Conservation (phyloP, 2,113 vertebrate genomes). For the Spea bombifrons region DNA sequence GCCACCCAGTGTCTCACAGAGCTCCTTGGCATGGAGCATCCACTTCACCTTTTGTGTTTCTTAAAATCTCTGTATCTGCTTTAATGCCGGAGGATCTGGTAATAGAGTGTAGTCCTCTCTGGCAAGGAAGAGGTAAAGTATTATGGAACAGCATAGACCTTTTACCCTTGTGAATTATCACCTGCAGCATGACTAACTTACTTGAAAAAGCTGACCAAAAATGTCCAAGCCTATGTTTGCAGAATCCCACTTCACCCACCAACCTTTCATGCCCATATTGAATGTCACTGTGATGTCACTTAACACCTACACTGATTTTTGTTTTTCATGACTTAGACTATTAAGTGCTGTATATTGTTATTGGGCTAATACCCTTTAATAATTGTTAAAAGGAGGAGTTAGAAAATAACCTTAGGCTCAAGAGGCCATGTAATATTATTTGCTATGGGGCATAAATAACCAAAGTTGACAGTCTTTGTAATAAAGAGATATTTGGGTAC, state of each 20-base stretch:
- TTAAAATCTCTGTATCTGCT: not conserved
- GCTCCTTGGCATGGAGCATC: constrained; percentile 29
- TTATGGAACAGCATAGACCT: not conserved
- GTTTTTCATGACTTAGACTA: not conserved
- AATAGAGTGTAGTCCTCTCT: not conserved
- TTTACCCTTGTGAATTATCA: constrained; percentile 19
- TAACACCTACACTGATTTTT: not conserved
- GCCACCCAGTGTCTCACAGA: constrained; percentile 25
- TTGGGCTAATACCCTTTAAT: too few species aligned
- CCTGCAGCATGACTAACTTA: constrained; percentile 39
- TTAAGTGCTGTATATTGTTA: not conserved
- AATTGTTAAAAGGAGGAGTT: too few species aligned
- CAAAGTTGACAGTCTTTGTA: too few species aligned
- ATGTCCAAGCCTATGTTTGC: constrained; percentile 2
- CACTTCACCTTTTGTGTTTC: constrained; percentile 19
- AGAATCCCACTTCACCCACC: constrained; percentile 20
- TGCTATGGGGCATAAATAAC: too few species aligned
- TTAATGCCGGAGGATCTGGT: not conserved
- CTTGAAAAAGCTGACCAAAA: constrained; percentile 11
- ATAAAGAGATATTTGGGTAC: too few species aligned
- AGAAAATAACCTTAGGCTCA: too few species aligned
- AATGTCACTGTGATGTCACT: constrained; percentile 33
- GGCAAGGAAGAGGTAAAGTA: not conserved
- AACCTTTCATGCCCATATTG: constrained; percentile 7
- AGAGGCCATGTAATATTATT: too few species aligned